Evolutionary conservation across 2,888 invertebrate genomes (phyloP).

Genomic region (Cheilosia impressa): DNA sequence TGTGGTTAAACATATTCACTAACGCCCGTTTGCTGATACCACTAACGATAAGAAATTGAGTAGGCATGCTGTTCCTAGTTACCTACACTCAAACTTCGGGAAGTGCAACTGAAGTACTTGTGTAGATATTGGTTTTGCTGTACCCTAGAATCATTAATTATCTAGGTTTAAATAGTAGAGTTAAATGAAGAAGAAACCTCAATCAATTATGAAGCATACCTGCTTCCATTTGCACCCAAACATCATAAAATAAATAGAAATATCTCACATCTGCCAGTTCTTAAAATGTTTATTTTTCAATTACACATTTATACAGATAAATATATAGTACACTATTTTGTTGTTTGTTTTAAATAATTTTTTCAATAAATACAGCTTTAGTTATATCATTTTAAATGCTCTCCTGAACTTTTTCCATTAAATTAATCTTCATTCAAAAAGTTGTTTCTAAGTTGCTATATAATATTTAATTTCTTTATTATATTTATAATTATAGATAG

Average conservation of each 20-base stretch:
- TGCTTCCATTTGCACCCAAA: not conserved
- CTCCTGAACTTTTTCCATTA: conserved; percentile 21
- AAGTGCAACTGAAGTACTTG: too few relatives aligned
- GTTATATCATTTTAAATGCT: conserved; percentile 34
- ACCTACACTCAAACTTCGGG: too few relatives aligned
- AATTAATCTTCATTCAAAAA: conserved; percentile 5
- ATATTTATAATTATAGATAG: conserved; percentile 19
- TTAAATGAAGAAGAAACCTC: too few relatives aligned
- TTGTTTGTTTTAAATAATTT: conserved; percentile 53
- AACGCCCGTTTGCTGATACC: too few relatives aligned
- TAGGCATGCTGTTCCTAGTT: too few relatives aligned
- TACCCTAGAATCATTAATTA: too few relatives aligned
- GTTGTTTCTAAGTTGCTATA: not conserved
- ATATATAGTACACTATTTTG: conserved; percentile 56
- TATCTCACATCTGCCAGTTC: conserved; percentile 16
- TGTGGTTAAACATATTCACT: too few relatives aligned
- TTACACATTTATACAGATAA: conserved; percentile 67
- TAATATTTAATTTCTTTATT: not conserved
- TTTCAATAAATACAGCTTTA: conserved; percentile 64
- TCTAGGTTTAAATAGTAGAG: too few relatives aligned
- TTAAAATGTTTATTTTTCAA: conserved; percentile 65
- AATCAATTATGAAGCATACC: too few relatives aligned
- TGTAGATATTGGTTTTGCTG: too few relatives aligned
- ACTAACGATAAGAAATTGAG: too few relatives aligned
- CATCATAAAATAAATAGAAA: not conserved